Conservation (phyloP, 2,113 vertebrate species). For the Lophochroa leadbeateri region DNA sequence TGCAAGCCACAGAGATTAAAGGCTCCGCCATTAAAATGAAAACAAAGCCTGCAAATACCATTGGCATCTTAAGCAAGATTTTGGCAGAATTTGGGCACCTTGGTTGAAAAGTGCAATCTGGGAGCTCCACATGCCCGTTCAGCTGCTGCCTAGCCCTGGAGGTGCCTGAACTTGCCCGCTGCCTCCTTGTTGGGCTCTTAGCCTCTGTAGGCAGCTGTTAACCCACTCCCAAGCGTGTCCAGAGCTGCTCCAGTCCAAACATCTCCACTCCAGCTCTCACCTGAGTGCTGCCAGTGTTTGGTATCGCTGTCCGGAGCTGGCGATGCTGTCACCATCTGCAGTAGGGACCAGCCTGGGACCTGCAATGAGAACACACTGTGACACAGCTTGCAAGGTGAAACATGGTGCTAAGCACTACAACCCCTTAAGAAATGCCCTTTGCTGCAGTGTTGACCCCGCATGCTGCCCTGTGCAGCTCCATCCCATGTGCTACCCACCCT, state of each 20-base stretch:
- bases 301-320: rapidly evolving
- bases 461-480: not conserved
- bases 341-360: not conserved
- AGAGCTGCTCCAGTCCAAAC: not conserved
- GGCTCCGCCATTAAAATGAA: not conserved
- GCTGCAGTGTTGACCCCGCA: rapidly evolving
- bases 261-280: not conserved
- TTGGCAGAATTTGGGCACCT: not conserved
- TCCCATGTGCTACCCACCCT: not conserved
- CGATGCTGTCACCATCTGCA: not conserved
- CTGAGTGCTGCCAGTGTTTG: not conserved
- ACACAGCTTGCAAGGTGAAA: not conserved
- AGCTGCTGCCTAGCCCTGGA: not conserved
- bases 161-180: not conserved
- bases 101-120: not conserved
- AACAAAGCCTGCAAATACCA: not conserved
- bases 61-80: not conserved
- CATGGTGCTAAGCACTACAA: rapidly evolving
- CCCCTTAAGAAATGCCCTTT: not conserved
- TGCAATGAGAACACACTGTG: not conserved
- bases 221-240: not conserved
- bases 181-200: not conserved
- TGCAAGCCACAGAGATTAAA: not conserved
- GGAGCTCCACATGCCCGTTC: not conserved
- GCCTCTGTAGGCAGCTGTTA: not conserved